A percentile compares a stretch with the other conserved stretches of the same genome.
These are phyloP conservation scores for Spondyliosoma cantharus DNA, from an alignment of 2,797 vertebrate genomes.

Conservation along the genomic window DNA sequence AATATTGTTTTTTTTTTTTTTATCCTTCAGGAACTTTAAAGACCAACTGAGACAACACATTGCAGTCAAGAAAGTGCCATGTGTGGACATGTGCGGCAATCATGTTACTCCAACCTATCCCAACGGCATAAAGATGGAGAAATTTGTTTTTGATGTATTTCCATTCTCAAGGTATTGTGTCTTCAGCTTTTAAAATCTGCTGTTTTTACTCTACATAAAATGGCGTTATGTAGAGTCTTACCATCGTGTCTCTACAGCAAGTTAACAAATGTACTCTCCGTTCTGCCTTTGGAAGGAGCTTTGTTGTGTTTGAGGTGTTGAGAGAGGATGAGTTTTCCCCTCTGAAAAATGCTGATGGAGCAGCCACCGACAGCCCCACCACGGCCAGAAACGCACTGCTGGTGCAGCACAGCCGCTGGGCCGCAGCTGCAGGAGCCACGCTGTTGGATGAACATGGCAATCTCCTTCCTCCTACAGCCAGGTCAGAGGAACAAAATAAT, in stretches of 20 bases:
- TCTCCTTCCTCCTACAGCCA: constrained; percentile 62
- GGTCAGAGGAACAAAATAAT: constrained; percentile 82
- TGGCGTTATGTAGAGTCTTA: neutral
- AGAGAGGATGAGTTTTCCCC: constrained; percentile 96
- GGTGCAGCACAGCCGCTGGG: constrained; percentile 91
- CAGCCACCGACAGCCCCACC: constrained; percentile 86
- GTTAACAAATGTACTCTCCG: neutral
- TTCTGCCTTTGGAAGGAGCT: constrained; percentile 83
- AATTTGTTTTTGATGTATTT: constrained; percentile 98
- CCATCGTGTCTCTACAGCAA: neutral
- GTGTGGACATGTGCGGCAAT: constrained; percentile 88
- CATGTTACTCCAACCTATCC: constrained; percentile 88
- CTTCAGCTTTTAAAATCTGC: neutral
- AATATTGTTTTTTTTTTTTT: neutral
- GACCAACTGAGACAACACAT: constrained; percentile 88
- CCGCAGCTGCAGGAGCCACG: constrained; percentile 82
- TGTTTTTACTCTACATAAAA: neutral
- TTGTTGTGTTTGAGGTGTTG: constrained; percentile 92
- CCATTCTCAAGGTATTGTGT: constrained; percentile 89
- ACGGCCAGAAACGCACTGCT: constrained; percentile 87
- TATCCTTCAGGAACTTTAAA: constrained; percentile 83
- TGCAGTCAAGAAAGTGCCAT: constrained; percentile 94
- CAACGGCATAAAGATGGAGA: constrained; percentile 98
- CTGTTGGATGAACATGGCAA: constrained; percentile 83
- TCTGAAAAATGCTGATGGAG: constrained; percentile 89